Percentiles rank a stretch among this genome's conserved stretches.
phyloP scores from a whole-genome alignment of 30 jellyfish, hydroid and myxozoan species.

The Chrysaora quinquecirrha region DNA sequence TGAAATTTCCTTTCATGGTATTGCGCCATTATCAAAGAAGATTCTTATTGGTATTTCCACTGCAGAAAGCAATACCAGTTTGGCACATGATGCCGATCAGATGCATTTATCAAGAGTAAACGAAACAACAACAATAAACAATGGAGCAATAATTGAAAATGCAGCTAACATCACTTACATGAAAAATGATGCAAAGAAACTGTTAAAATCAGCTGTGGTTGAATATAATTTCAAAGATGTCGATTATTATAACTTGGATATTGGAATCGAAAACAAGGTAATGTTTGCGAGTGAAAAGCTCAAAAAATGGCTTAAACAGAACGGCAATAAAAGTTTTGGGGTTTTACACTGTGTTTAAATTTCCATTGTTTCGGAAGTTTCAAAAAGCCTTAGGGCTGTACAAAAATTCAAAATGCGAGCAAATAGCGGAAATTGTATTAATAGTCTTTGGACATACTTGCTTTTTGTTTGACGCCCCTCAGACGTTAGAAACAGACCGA shows the following conservation, averaged over 20 bases:
- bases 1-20: neutral
- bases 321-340: too few species aligned
- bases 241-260: neutral
- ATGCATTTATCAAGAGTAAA: neutral
- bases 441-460: too few species aligned
- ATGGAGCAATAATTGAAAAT: neutral
- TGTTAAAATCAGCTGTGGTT: neutral
- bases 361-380: too few species aligned
- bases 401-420: too few species aligned
- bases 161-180: neutral
- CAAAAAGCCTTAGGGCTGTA: too few species aligned
- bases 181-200: neutral
- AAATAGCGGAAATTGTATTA: too few species aligned
- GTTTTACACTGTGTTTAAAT: too few species aligned
- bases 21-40: neutral
- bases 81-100: constrained; percentile 6
- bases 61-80: neutral
- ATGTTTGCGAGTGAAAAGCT: neutral
- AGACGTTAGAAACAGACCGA: too few species aligned
- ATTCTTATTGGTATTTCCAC: neutral
- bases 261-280: neutral
- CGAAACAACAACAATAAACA: neutral
- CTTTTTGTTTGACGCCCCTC: too few species aligned
- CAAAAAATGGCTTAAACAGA: too few species aligned
- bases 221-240: neutral